phyloP scores from a whole-genome alignment of 2,888 invertebrate genomes.

The Napeogenes sylphis region DNA sequence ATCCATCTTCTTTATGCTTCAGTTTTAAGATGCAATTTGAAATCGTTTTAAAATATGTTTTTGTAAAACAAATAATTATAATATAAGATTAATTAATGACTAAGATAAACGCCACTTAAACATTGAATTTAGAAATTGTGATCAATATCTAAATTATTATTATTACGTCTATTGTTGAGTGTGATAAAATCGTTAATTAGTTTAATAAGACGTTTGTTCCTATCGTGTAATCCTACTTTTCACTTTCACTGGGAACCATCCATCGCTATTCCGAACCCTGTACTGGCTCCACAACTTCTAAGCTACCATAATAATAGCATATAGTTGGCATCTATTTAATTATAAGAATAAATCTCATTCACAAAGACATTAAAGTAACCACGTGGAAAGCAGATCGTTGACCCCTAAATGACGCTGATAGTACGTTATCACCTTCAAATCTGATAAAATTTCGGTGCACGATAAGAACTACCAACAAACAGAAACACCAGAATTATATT shows the following conservation, averaged over 20 bases:
- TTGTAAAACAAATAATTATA: slow-evolving; percentile 30
- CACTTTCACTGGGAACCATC: slow-evolving; percentile 51
- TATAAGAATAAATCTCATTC: slow-evolving; percentile 9
- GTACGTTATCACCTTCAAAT: slow-evolving; percentile 53
- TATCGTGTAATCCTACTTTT: slow-evolving; percentile 32
- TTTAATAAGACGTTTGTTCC: slow-evolving; percentile 22
- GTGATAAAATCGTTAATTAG: slow-evolving; percentile 39
- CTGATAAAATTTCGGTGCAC: slow-evolving; percentile 54
- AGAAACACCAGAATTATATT: slow-evolving; percentile 36
- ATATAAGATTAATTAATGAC: slow-evolving; percentile 32
- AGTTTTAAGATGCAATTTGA: slow-evolving; percentile 45
- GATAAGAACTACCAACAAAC: slow-evolving; percentile 51
- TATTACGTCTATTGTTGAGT: slow-evolving; percentile 17
- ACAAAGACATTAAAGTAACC: slow-evolving; percentile 41
- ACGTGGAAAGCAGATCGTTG: slow-evolving; percentile 63
- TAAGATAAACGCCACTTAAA: slow-evolving; percentile 46
- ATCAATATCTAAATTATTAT: slow-evolving; percentile 33
- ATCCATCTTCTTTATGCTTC: slow-evolving; percentile 60
- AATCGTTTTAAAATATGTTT: no score
- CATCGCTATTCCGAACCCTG: background rate
- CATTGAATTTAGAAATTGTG: slow-evolving; percentile 44
- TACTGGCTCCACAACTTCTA: slow-evolving; percentile 1
- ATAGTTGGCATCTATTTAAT: background rate
- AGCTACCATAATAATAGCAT: background rate
- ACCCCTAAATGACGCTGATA: slow-evolving; percentile 61